Conservation (phyloP, 1,140 invertebrate species). For the Magallana gigas region DNA sequence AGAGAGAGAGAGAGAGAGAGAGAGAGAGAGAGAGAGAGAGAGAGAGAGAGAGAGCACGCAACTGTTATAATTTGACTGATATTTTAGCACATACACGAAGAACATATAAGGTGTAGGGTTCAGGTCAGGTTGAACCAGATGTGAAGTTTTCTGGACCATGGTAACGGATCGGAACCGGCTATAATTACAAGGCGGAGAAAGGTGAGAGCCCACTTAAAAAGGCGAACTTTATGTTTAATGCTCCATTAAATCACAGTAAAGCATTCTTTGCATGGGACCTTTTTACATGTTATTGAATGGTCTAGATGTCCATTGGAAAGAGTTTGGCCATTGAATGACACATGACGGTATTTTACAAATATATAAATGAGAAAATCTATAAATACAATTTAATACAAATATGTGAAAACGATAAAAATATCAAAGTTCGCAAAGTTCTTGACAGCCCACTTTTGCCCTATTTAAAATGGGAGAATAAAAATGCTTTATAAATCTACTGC, state of each 20-base stretch:
- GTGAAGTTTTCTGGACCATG: neutral
- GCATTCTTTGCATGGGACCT: neutral
- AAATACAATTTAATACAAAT: neutral
- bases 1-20: too few species aligned
- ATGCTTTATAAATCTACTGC: too few species aligned
- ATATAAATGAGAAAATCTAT: too few species aligned
- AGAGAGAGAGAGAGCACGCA: too few species aligned
- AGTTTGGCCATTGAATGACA: neutral
- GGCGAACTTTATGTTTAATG: conserved; percentile 13
- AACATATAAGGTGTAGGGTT: neutral
- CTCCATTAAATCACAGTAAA: neutral
- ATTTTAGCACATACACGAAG: neutral
- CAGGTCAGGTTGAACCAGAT: neutral
- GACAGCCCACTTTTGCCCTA: too few species aligned
- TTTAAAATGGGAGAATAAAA: too few species aligned
- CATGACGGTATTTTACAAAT: neutral
- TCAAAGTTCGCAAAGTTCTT: too few species aligned
- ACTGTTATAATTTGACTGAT: too few species aligned
- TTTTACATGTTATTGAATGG: neutral
- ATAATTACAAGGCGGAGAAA: neutral
- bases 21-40: too few species aligned
- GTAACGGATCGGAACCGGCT: neutral
- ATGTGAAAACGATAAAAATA: too few species aligned
- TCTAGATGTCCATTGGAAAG: conserved; percentile 3
- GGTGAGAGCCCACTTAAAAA: neutral